Percentiles rank a stretch among this genome's conserved stretches.
Evolutionary conservation across 2,888 invertebrate genomes (phyloP).

Genomic region (Caenorhabditis uteleia): DNA sequence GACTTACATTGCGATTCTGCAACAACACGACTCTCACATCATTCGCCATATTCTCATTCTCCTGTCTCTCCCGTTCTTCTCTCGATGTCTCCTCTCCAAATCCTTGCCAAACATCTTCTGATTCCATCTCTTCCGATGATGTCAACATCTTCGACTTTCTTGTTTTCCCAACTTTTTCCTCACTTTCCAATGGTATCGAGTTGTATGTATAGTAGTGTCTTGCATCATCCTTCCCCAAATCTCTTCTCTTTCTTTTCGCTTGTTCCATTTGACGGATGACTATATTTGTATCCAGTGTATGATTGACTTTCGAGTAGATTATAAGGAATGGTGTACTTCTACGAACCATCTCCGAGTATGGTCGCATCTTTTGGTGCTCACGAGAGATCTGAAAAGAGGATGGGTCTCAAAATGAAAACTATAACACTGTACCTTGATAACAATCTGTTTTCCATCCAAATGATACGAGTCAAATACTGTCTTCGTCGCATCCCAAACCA

Average conservation of each 20-base stretch:
- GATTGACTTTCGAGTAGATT: slow-evolving; percentile 45
- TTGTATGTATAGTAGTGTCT: slow-evolving; percentile 32
- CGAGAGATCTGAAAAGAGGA: slow-evolving; percentile 30
- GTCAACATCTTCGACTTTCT: slow-evolving; percentile 16
- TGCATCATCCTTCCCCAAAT: slow-evolving; percentile 21
- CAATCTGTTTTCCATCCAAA: slow-evolving; percentile 39
- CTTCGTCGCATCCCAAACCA: slow-evolving; percentile 51
- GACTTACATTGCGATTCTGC: slow-evolving; percentile 35
- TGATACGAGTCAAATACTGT: slow-evolving; percentile 44
- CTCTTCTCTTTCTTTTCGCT: slow-evolving; percentile 36
- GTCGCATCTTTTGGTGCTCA: slow-evolving; percentile 44
- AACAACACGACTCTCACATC: slow-evolving; percentile 48
- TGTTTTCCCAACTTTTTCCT: slow-evolving; percentile 13
- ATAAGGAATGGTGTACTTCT: slow-evolving; percentile 47
- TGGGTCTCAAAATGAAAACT: neutral
- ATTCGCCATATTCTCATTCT: slow-evolving; percentile 35
- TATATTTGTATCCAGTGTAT: slow-evolving; percentile 39
- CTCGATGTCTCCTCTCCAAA: slow-evolving; percentile 42
- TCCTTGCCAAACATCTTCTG: slow-evolving; percentile 47
- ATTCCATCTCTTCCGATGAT: slow-evolving; percentile 23
- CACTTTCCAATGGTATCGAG: slow-evolving; percentile 33
- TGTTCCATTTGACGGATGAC: slow-evolving; percentile 35
- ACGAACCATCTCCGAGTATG: slow-evolving; percentile 47
- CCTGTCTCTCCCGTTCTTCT: slow-evolving; percentile 29
- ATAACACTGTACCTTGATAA: slow-evolving; percentile 18